Percentiles rank a stretch among this genome's conserved stretches.
These are phyloP conservation scores for Clarias macrocephalus DNA, from an alignment of 2,113 vertebrate genomes.

Conservation along the genomic window DNA sequence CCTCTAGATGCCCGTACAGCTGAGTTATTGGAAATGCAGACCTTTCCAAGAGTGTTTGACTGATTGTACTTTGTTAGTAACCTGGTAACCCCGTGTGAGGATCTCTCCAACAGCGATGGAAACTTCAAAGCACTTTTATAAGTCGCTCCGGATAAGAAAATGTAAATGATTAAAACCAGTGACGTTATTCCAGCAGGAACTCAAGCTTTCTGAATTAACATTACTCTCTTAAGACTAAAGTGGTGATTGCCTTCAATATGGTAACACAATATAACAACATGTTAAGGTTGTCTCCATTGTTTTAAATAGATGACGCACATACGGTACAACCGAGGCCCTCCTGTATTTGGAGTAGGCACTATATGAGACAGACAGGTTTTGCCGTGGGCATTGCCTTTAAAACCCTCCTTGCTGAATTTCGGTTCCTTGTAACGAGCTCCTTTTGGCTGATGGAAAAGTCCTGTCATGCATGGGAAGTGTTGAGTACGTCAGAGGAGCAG, in stretches of 20 bases:
- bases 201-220: background rate
- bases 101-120: too few relatives aligned
- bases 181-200: background rate
- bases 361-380: background rate
- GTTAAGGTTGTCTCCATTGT: background rate
- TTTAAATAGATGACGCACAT: background rate
- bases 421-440: background rate
- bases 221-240: background rate
- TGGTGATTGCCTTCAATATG: background rate
- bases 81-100: too few relatives aligned
- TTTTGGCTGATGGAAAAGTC: slow-evolving; percentile 27
- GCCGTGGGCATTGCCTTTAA: background rate
- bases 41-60: too few relatives aligned
- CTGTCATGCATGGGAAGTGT: slow-evolving; percentile 33
- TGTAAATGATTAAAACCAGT: background rate
- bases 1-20: too few relatives aligned
- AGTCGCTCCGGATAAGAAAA: too few relatives aligned
- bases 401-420: background rate
- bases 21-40: too few relatives aligned
- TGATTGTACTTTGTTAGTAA: too few relatives aligned
- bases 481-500: slow-evolving; percentile 20
- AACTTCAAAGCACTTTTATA: too few relatives aligned
- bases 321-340: too few relatives aligned
- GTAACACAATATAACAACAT: background rate
- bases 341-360: background rate